These are phyloP conservation scores for Borostomias antarcticus DNA, from an alignment of 2,797 vertebrate genomes.

Conservation along the genomic window DNA sequence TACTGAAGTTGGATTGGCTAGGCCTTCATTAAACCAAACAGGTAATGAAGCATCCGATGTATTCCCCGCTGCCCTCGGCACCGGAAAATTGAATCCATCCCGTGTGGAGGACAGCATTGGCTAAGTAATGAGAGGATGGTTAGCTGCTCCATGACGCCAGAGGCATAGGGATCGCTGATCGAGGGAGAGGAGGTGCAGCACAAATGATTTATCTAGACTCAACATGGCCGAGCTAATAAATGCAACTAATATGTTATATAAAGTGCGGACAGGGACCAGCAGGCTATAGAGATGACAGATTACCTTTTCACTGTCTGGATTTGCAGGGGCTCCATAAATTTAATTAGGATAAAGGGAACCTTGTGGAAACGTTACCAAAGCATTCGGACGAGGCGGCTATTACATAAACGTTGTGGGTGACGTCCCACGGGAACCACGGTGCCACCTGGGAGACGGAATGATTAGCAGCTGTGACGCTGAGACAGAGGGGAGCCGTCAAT, in stretches of 20 bases:
- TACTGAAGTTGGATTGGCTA: background rate
- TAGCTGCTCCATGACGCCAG: background rate
- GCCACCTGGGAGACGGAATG: constrained; percentile 19
- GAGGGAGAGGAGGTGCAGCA: background rate
- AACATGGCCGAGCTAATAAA: background rate
- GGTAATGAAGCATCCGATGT: background rate
- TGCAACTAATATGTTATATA: constrained; percentile 7
- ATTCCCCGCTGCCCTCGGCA: background rate
- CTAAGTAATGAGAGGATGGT: constrained; percentile 9
- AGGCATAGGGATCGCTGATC: background rate
- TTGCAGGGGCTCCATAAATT: background rate
- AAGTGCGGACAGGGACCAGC: background rate
- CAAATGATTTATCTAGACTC: background rate
- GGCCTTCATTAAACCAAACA: constrained; percentile 5
- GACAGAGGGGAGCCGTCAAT: background rate
- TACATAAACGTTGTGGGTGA: background rate
- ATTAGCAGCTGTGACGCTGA: background rate
- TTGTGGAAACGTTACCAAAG: background rate
- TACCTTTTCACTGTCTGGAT: background rate
- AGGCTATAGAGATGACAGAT: background rate
- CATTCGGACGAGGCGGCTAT: no score
- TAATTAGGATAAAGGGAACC: background rate
- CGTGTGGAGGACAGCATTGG: background rate
- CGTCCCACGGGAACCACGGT: constrained; percentile 10
- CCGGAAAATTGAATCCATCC: background rate